Conservation (phyloP, 2,113 vertebrate species). For the Cinclus mexicanus region DNA sequence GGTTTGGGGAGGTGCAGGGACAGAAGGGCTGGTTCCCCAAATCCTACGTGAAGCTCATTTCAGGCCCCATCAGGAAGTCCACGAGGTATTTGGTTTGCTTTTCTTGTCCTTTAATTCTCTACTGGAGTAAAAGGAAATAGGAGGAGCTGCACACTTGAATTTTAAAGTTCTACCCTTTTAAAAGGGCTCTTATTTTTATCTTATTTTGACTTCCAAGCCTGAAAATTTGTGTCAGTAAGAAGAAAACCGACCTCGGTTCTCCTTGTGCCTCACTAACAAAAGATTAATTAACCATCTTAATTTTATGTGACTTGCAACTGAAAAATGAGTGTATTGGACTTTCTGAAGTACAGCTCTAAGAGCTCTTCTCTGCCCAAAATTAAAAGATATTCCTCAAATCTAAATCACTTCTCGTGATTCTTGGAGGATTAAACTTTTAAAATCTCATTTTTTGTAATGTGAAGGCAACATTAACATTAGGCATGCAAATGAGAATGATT, state of each 20-base stretch:
- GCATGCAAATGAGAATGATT: neutral
- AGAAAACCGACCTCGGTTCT: neutral
- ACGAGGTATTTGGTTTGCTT: slow-evolving; percentile 78
- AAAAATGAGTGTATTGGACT: neutral
- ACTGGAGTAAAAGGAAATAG: neutral
- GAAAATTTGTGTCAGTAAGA: neutral
- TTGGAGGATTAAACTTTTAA: neutral
- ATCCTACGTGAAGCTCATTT: slow-evolving; percentile 98
- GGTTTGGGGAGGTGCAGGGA: slow-evolving; percentile 97
- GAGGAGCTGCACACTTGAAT: neutral
- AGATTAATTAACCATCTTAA: neutral
- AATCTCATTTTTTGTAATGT: neutral
- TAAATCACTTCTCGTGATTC: neutral
- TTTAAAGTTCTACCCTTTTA: neutral
- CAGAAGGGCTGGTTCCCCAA: slow-evolving; percentile 99
- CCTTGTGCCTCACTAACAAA: neutral
- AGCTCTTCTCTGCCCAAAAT: neutral
- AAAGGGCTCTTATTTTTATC: neutral
- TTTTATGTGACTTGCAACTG: neutral
- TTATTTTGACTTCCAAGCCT: neutral
- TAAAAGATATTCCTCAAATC: neutral
- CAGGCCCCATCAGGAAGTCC: slow-evolving; percentile 87
- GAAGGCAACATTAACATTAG: neutral
- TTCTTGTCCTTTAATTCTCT: neutral
- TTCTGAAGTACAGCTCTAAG: neutral